phyloP scores from a whole-genome alignment of 1,140 invertebrate species.

The Drosophila carrolli region DNA sequence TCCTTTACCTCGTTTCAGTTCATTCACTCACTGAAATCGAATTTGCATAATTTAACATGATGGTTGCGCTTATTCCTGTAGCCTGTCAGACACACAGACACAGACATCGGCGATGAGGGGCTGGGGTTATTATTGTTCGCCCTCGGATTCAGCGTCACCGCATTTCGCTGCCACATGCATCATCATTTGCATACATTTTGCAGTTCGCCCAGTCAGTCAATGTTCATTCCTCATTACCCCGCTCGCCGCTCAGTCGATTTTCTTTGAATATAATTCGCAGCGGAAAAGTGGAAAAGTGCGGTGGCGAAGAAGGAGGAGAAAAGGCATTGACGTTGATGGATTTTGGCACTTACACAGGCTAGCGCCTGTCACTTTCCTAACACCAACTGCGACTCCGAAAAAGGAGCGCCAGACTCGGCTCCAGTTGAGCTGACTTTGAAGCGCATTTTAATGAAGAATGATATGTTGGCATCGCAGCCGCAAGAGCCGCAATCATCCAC shows the following conservation, averaged over 20 bases:
- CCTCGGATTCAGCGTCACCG: constrained; percentile 58
- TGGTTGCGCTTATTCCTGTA: constrained; percentile 82
- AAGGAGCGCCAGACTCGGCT: constrained; percentile 27
- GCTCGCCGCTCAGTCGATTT: constrained; percentile 62
- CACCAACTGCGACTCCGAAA: constrained; percentile 36
- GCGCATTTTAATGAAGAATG: constrained; percentile 83
- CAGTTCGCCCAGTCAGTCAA: constrained; percentile 66
- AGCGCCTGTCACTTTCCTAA: constrained; percentile 71
- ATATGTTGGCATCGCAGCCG: constrained; percentile 75
- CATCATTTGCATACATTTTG: constrained; percentile 83
- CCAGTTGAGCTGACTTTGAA: constrained; percentile 70
- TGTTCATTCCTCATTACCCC: constrained; percentile 59
- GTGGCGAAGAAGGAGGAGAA: neutral
- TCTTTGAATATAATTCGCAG: constrained; percentile 80
- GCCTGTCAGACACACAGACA: constrained; percentile 68
- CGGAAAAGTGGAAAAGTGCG: constrained; percentile 20
- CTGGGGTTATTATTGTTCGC: constrained; percentile 66
- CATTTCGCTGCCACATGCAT: constrained; percentile 80
- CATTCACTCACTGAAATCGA: constrained; percentile 83
- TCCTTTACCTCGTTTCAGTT: constrained; percentile 77
- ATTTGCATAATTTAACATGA: constrained; percentile 84
- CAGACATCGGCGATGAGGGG: constrained; percentile 15
- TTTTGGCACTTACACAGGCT: constrained; percentile 83
- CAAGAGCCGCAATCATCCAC: constrained; percentile 42
- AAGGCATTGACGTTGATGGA: constrained; percentile 80